Conservation (phyloP, 2,113 vertebrate genomes). For the Protobothrops mucrosquamatus region DNA sequence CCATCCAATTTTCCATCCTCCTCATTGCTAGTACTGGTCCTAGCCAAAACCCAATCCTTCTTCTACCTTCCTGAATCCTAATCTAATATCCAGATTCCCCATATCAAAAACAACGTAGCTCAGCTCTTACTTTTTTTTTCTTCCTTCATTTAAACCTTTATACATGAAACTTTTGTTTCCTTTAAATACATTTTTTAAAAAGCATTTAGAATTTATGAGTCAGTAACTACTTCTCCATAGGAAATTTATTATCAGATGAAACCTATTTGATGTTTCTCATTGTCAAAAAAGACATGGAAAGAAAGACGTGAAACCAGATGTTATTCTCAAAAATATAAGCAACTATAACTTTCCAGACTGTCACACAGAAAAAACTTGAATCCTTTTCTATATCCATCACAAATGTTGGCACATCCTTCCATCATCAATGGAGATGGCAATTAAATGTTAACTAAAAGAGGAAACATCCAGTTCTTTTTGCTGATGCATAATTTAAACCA, state of each 20-base stretch:
- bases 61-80: neutral
- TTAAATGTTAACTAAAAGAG: constrained; percentile 49
- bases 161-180: neutral
- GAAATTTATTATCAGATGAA: constrained; percentile 42
- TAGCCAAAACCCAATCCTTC: neutral
- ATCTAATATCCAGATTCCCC: neutral
- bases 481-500: constrained; percentile 51
- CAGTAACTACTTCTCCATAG: constrained; percentile 20
- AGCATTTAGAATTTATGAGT: constrained; percentile 27
- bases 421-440: constrained; percentile 46
- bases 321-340: constrained; percentile 31
- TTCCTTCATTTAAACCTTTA: constrained; percentile 13
- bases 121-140: neutral
- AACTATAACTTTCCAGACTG: constrained; percentile 57
- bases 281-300: constrained; percentile 29
- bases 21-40: neutral
- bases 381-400: constrained; percentile 49
- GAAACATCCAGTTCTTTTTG: constrained; percentile 41
- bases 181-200: constrained; percentile 5
- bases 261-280: constrained; percentile 32
- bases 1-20: neutral
- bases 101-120: neutral
- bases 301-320: constrained; percentile 31
- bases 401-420: constrained; percentile 14
- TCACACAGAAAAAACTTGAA: constrained; percentile 47